Conservation (phyloP, 2,888 invertebrate species). For the Priocnemis perturbator region DNA sequence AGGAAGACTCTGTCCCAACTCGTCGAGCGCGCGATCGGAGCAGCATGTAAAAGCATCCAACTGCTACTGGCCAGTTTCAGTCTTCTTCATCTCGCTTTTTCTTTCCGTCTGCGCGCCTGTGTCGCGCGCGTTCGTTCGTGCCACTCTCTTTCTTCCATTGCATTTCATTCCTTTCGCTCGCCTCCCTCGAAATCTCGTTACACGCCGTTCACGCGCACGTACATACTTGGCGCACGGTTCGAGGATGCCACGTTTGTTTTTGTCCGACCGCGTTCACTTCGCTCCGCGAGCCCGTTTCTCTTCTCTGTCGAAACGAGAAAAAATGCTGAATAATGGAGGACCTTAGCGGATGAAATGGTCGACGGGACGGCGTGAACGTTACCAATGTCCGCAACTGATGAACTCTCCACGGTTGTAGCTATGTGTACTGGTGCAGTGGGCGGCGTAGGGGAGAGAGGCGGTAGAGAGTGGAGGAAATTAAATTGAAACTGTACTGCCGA, state of each 20-base stretch:
- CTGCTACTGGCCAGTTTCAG: too few relatives aligned
- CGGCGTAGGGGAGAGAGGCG: slow-evolving; percentile 2
- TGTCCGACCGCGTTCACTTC: not conserved
- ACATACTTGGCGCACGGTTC: too few relatives aligned
- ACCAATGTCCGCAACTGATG: not conserved
- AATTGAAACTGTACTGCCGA: slow-evolving; percentile 33
- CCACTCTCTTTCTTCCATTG: too few relatives aligned
- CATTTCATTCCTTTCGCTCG: too few relatives aligned
- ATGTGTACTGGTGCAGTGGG: too few relatives aligned
- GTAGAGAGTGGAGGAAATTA: slow-evolving; percentile 22
- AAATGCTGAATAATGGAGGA: slow-evolving; percentile 27
- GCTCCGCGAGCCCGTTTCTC: too few relatives aligned
- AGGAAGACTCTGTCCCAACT: not conserved
- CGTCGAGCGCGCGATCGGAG: too few relatives aligned
- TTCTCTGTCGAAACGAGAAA: slow-evolving; percentile 17
- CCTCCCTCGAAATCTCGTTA: too few relatives aligned
- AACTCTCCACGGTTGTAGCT: too few relatives aligned
- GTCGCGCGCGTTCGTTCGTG: too few relatives aligned
- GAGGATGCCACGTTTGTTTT: too few relatives aligned
- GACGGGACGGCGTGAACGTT: slow-evolving; percentile 12
- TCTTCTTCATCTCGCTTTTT: not conserved
- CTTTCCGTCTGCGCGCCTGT: not conserved
- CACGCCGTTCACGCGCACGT: too few relatives aligned
- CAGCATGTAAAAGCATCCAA: not conserved
- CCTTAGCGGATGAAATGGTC: slow-evolving; percentile 17